Evolutionary conservation across 1,140 invertebrate species (phyloP), one percentile per base, ranked within the genome.

Genomic region (Rhyzopertha dominica): DNA sequence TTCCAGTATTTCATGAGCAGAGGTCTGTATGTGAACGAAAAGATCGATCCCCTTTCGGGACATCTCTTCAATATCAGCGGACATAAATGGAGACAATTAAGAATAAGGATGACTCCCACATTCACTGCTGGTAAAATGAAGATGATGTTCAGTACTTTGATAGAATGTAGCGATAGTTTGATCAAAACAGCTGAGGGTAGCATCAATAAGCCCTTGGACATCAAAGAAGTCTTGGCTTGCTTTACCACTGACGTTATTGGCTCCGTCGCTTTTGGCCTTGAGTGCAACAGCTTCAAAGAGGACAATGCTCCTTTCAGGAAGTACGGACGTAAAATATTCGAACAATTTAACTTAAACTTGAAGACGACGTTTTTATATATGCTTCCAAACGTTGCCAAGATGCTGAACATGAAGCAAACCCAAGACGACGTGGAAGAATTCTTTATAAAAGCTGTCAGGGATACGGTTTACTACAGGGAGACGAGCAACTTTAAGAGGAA

Each of bases 181-280:
- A n/a, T n/a, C n/a, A n/a, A n/a, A n/a, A n/a, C n/a, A n/a, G n/a
- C n/a, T n/a, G n/a, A n/a, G n/a, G n/a, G n/a, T n/a, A n/a, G n/a
- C n/a, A n/a, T n/a, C n/a, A n/a, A n/a, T n/a, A n/a, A n/a, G n/a
- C n/a, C n/a, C n/a, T n/a, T 40, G 23, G 37, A 40, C 20, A 40
- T 40, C 14, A 40, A 40, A 17, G 37, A 82, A 13, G 51, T 79
- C 1, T 72, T 78, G 29, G 72, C 73, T 1, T 71, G 73, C 29
- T 82, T 74, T 48, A 73, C 76, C 0, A 80, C 78, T 26, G 80
- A 82, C 56, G 73, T 79, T 1, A 78, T 82, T 13, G 78, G 74
- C 0, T 74, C 66, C 14, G 73, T 77, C 20, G 78, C 75, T 10
- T 81, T 80, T 54, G 80, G 79, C 0, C 66, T 81, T 4, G 69